Evolutionary conservation across 2,797 vertebrate species (phyloP).

Genomic region (Cyprinella venusta): DNA sequence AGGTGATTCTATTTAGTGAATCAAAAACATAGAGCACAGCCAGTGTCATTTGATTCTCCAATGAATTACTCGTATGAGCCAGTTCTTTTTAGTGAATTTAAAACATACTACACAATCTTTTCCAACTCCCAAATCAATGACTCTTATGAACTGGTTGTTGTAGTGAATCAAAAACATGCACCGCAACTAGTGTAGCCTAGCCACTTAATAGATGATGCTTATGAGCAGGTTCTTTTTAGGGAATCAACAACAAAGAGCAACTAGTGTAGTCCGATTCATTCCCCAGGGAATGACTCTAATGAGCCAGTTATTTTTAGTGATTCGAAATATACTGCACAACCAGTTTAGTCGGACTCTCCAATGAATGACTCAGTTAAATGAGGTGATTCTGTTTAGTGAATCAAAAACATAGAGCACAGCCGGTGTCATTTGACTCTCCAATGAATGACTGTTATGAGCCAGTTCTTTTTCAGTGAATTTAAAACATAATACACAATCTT

Average conservation of each 20-base stretch:
- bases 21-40: no score
- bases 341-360: not conserved
- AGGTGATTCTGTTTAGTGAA: not conserved
- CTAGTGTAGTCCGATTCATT: not conserved
- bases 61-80: no score
- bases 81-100: no score
- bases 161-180: no score
- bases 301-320: not conserved
- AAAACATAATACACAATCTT: not conserved
- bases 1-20: no score
- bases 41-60: no score
- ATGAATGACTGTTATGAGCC: not conserved
- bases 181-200: no score
- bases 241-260: not conserved
- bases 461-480: not conserved
- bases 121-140: not conserved
- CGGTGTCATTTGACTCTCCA: not conserved
- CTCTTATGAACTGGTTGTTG: not conserved
- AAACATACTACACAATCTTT: not conserved
- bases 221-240: not conserved
- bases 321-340: no score
- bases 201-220: not conserved
- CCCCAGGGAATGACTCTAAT: not conserved
- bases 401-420: not conserved
- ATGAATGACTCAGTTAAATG: no score